Evolutionary conservation across 2,888 invertebrate species (phyloP).

Genomic region (Drosophila greeni): DNA sequence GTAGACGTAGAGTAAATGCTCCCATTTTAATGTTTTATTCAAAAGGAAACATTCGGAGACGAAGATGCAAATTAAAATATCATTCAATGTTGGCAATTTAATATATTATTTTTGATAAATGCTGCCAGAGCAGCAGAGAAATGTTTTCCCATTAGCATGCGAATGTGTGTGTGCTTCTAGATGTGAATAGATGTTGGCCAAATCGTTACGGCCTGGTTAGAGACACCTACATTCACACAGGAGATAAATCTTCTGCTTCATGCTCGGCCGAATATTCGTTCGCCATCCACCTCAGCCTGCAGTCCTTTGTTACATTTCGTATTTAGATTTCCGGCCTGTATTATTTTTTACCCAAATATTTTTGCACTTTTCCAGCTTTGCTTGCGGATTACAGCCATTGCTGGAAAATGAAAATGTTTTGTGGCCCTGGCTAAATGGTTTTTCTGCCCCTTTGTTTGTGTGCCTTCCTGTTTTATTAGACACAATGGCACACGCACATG

Average conservation of each 20-base stretch:
- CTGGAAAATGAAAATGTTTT: conserved; percentile 40
- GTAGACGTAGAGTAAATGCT: conserved; percentile 38
- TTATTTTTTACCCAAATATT: conserved; percentile 35
- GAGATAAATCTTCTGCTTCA: conserved; percentile 57
- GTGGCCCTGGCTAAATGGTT: conserved; percentile 31
- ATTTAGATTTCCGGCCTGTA: conserved; percentile 32
- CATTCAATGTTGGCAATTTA: conserved; percentile 73
- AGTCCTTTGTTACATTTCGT: conserved; percentile 29
- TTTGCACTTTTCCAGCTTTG: conserved; percentile 36
- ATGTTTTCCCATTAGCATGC: conserved; percentile 45
- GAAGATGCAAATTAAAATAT: conserved; percentile 74
- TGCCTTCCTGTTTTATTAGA: conserved; percentile 12
- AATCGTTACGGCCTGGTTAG: conserved; percentile 28
- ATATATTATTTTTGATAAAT: conserved; percentile 73
- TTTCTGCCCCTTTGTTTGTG: conserved; percentile 17
- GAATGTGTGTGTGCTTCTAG: conserved; percentile 21
- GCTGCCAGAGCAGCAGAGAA: conserved; percentile 43
- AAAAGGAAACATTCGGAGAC: conserved; percentile 70
- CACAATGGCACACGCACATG: conserved; percentile 19
- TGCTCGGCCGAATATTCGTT: conserved; percentile 50
- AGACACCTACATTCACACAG: conserved; percentile 33
- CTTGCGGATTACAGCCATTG: conserved; percentile 18
- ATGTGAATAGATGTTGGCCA: conserved; percentile 18
- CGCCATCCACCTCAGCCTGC: neutral
- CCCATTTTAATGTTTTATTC: conserved; percentile 72